Evolutionary conservation across 2,888 invertebrate species (phyloP).

Genomic region (Anaspis maculata): DNA sequence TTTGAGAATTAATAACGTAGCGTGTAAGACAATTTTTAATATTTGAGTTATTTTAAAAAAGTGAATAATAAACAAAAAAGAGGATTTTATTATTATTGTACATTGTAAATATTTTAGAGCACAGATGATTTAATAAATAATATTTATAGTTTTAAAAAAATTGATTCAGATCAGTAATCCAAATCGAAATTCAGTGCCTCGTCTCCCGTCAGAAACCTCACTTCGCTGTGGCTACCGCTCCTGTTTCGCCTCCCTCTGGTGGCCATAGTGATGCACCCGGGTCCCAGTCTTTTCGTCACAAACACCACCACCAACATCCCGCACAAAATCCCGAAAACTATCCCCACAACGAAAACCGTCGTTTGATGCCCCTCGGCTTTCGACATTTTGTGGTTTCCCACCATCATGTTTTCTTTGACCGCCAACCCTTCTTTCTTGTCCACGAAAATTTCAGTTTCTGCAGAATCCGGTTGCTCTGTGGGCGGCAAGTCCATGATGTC

Average conservation of each 20-base stretch:
- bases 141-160: conserved; percentile 35
- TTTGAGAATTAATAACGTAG: conserved; percentile 20
- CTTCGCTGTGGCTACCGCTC: conserved; percentile 43
- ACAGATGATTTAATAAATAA: conserved; percentile 40
- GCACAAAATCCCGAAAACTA: conserved; percentile 13
- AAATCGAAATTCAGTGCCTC: conserved; percentile 47
- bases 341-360: conserved; percentile 9
- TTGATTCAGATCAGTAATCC: neutral
- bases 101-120: conserved; percentile 40
- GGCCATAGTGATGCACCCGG: conserved; percentile 13
- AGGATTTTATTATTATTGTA: conserved; percentile 38
- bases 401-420: too few relatives aligned
- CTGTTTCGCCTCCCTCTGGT: too few relatives aligned
- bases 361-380: too few relatives aligned
- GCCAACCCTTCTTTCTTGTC: too few relatives aligned
- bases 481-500: neutral
- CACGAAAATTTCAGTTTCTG: too few relatives aligned
- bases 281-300: conserved; percentile 9
- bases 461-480: too few relatives aligned
- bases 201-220: conserved; percentile 48
- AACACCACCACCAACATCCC: conserved; percentile 19
- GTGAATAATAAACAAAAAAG: too few relatives aligned
- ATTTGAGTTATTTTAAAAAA: conserved; percentile 26
- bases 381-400: too few relatives aligned
- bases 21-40: conserved; percentile 28